Conservation (phyloP, 1,140 invertebrate species). For the Dermatophagoides farinae region DNA sequence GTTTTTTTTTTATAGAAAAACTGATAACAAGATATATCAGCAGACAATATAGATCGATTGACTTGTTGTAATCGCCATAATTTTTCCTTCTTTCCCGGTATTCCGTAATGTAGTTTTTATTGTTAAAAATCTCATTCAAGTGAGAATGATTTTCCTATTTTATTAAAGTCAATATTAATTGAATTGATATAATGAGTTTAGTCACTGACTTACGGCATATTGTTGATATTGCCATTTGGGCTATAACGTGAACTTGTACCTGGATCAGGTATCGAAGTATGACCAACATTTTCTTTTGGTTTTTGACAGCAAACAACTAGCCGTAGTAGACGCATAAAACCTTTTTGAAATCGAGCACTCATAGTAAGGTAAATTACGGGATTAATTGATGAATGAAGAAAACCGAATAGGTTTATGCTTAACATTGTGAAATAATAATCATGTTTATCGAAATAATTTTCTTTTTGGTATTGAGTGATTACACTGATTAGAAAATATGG, state of each 20-base stretch:
- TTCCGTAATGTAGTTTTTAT: too few species aligned
- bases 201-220: neutral
- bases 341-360: slow-evolving; percentile 28
- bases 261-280: neutral
- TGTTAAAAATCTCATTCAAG: too few species aligned
- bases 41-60: too few species aligned
- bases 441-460: slow-evolving; percentile 25
- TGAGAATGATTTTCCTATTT: too few species aligned
- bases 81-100: too few species aligned
- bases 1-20: too few species aligned
- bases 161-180: too few species aligned
- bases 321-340: slow-evolving; percentile 18
- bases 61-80: too few species aligned
- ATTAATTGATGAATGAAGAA: slow-evolving; percentile 31
- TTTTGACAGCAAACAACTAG: neutral
- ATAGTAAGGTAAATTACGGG: slow-evolving; percentile 31
- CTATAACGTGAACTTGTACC: neutral
- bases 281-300: neutral
- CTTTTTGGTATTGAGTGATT: slow-evolving; percentile 25
- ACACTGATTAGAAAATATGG: slow-evolving; percentile 30
- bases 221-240: too few species aligned
- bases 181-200: too few species aligned
- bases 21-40: too few species aligned
- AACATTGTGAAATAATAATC: slow-evolving; percentile 33
- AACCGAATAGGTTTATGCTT: slow-evolving; percentile 29